phyloP scores from a whole-genome alignment of 2,888 invertebrate species.

The Trichogramma evanescens region DNA sequence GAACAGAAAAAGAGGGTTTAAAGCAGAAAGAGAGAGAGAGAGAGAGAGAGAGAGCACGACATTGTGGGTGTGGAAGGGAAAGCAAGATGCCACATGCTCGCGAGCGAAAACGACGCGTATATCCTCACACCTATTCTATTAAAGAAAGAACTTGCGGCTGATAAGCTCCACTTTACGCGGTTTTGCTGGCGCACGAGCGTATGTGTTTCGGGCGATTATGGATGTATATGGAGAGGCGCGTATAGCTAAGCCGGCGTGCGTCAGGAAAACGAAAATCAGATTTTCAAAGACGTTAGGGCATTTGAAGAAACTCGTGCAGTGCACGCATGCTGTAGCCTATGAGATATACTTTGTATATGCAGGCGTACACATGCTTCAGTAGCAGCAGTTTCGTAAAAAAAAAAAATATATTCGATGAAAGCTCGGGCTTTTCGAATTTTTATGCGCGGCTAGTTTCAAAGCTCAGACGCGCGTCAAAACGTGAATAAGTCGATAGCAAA shows the following conservation, averaged over 20 bases:
- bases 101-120: constrained; percentile 10
- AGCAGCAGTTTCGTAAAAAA: too few species aligned
- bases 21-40: constrained; percentile 6
- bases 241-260: background rate
- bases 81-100: constrained; percentile 10
- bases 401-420: too few species aligned
- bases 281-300: constrained; percentile 18
- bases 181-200: background rate
- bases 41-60: constrained; percentile 9
- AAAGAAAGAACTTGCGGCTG: constrained; percentile 30
- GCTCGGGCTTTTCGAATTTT: too few species aligned
- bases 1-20: constrained; percentile 9
- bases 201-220: background rate
- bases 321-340: too few species aligned
- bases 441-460: too few species aligned
- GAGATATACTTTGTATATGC: too few species aligned
- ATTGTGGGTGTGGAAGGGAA: background rate
- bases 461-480: too few species aligned
- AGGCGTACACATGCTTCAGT: too few species aligned
- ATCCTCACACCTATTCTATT: constrained; percentile 37
- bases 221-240: too few species aligned
- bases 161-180: constrained; percentile 39
- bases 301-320: too few species aligned
- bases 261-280: constrained; percentile 19
- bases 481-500: too few species aligned